phyloP scores from a whole-genome alignment of 2,888 invertebrate species.

The Clepsis dumicolana region DNA sequence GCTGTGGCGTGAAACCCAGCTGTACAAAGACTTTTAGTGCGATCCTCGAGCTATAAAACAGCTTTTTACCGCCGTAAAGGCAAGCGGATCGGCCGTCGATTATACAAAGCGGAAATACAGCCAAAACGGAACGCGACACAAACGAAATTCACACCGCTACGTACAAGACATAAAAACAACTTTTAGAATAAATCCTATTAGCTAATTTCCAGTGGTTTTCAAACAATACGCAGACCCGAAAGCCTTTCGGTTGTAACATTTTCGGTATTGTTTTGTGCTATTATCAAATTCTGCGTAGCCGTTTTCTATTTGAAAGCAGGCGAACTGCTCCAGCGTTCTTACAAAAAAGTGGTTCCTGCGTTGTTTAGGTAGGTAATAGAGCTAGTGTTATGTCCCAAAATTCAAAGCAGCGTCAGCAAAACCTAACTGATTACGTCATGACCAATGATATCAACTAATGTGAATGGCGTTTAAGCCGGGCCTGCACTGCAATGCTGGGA shows the following conservation, averaged over 20 bases:
- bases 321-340: background rate
- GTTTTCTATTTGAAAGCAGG: conserved; percentile 9
- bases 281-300: conserved; percentile 34
- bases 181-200: conserved; percentile 22
- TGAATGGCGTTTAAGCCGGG: background rate
- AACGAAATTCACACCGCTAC: background rate
- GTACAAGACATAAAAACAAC: background rate
- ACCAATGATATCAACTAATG: no score
- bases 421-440: no score
- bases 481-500: no score
- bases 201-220: conserved; percentile 15
- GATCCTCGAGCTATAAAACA: background rate
- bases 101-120: background rate
- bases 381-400: background rate
- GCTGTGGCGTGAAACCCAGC: background rate
- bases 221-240: conserved; percentile 20
- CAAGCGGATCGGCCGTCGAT: background rate
- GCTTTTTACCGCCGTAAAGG: background rate
- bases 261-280: conserved; percentile 26
- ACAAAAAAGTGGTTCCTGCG: background rate
- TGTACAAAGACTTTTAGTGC: background rate
- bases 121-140: background rate
- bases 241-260: conserved; percentile 30
- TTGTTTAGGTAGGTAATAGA: background rate
- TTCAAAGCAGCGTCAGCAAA: no score